Conservation (phyloP, 1,140 invertebrate genomes). For the Ceratitis capitata region DNA sequence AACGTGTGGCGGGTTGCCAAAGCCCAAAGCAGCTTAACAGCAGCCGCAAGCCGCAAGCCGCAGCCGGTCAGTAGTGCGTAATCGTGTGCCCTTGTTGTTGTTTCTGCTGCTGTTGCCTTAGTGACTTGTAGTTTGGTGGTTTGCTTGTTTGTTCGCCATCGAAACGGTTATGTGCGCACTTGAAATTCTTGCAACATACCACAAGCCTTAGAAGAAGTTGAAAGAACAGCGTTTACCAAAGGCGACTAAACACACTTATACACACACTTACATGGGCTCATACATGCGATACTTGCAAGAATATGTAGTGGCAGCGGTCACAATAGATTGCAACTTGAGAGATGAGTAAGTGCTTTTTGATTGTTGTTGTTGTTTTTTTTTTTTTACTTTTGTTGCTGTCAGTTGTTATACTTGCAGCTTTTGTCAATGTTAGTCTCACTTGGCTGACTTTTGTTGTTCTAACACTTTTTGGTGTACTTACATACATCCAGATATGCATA, state of each 20-base stretch:
- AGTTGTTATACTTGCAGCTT: background rate
- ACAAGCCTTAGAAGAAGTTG: background rate
- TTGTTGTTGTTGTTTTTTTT: background rate
- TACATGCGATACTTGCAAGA: too few relatives aligned
- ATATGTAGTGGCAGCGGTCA: background rate
- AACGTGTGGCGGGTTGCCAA: background rate
- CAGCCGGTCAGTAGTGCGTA: conserved; percentile 21
- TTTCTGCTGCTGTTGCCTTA: background rate
- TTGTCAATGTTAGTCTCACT: background rate
- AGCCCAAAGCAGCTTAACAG: background rate
- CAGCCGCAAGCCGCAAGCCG: background rate
- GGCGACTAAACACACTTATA: background rate
- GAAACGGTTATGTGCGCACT: conserved; percentile 20
- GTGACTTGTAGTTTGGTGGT: background rate
- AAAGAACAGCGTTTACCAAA: background rate
- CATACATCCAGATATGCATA: background rate
- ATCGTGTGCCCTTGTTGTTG: background rate
- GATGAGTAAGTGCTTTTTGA: background rate
- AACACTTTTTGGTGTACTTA: background rate
- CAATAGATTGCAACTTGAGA: background rate
- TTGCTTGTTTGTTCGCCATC: background rate
- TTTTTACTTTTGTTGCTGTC: background rate
- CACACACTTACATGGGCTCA: background rate
- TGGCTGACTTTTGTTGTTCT: background rate
- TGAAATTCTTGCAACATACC: conserved; percentile 8